Conservation (phyloP, 2,888 invertebrate genomes). For the Chrysina gloriosa region DNA sequence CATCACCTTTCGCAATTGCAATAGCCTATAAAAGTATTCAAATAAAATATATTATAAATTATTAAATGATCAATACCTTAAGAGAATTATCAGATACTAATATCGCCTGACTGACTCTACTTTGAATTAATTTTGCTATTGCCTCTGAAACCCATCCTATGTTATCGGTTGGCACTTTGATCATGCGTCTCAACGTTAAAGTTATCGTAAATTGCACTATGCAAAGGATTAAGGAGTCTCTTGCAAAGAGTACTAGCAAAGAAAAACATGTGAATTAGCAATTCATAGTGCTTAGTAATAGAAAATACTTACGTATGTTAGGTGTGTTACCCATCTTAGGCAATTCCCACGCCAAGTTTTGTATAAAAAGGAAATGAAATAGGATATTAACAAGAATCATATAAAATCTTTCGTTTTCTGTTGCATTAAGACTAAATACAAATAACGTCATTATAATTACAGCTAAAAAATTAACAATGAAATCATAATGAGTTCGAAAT, state of each 20-base stretch:
- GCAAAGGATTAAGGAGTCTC: constrained; percentile 54
- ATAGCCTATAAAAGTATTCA: constrained; percentile 51
- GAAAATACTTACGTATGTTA: constrained; percentile 66
- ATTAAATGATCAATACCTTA: constrained; percentile 45
- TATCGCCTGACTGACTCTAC: constrained; percentile 47
- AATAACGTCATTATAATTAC: constrained; percentile 70
- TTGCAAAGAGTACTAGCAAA: constrained; percentile 56
- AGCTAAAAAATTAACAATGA: constrained; percentile 58
- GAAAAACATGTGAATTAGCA: not conserved
- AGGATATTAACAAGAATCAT: constrained; percentile 71
- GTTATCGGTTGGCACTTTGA: constrained; percentile 49
- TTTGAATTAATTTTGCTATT: constrained; percentile 44
- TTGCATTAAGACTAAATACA: constrained; percentile 70
- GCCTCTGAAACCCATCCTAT: constrained; percentile 55
- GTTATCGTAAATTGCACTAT: constrained; percentile 57
- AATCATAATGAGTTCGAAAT: not conserved
- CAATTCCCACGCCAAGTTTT: constrained; percentile 72
- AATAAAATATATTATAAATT: constrained; percentile 34
- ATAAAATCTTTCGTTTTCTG: constrained; percentile 69
- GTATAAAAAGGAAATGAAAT: constrained; percentile 71
- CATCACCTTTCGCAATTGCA: constrained; percentile 57
- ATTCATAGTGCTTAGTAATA: not conserved
- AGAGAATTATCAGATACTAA: constrained; percentile 48
- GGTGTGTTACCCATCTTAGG: constrained; percentile 73
- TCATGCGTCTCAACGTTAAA: constrained; percentile 55